These are phyloP conservation scores for Limnothrissa miodon DNA, from an alignment of 2,113 vertebrate species.

Conservation along the genomic window DNA sequence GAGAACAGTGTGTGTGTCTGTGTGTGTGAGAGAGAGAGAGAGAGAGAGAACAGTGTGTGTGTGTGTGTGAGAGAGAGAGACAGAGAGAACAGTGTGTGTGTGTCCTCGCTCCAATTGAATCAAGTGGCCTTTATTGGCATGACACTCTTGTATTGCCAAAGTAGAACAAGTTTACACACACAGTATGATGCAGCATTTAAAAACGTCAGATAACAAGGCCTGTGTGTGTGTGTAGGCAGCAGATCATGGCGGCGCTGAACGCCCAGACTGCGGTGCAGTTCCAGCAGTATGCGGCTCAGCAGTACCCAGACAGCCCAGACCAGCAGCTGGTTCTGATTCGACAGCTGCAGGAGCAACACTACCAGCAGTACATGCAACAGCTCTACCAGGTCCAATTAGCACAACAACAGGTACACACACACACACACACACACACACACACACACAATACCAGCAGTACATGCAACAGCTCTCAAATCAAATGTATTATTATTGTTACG, in stretches of 20 bases:
- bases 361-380: constrained; percentile 99
- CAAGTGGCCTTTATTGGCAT: too few relatives aligned
- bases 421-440: background rate
- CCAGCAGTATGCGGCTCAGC: constrained; percentile 97
- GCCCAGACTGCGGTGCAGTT: constrained; percentile 97
- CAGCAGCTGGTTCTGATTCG: constrained; percentile 96
- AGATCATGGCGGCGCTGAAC: constrained; percentile 98
- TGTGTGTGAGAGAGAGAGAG: too few relatives aligned
- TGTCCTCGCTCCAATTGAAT: too few relatives aligned
- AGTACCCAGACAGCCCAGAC: constrained; percentile 93
- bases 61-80: too few relatives aligned
- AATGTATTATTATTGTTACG: too few relatives aligned
- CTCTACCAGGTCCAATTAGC: constrained; percentile 97
- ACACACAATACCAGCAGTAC: constrained; percentile 50
- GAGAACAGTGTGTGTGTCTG: too few relatives aligned
- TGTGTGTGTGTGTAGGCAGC: constrained; percentile 74
- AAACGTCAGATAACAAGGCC: too few relatives aligned
- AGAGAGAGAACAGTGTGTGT: too few relatives aligned
- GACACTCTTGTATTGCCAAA: too few relatives aligned
- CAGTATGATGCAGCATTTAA: too few relatives aligned
- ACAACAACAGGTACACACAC: constrained; percentile 85
- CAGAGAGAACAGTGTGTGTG: too few relatives aligned
- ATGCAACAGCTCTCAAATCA: constrained; percentile 99
- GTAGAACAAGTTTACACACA: too few relatives aligned
- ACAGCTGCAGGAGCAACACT: constrained; percentile 98